Evolutionary conservation across 2,888 invertebrate species (phyloP), one percentile per base, ranked within the genome.

Genomic region (Spilarctia lutea): DNA sequence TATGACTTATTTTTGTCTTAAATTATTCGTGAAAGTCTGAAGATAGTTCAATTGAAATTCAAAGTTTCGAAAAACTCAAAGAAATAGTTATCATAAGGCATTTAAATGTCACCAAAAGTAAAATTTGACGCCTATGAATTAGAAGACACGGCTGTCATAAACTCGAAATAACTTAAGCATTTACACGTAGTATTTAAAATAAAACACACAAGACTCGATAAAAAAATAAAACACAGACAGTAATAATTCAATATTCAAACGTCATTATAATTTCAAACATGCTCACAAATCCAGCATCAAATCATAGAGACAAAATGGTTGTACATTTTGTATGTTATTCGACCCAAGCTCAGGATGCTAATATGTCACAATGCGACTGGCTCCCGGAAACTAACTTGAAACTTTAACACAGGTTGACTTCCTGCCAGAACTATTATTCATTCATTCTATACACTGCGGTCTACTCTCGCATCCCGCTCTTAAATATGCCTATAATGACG

Each of bases 301-400:
- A 18, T 63, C 30, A 30, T 30, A 63, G 63, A 33, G 42, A 70
- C 60, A 60, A 52, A 56, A 48, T 69, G 45, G 24, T 18, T 18
- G 45, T 52, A 56, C 52, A 69, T 69, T 52, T 56, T 24, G 42
- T 63, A 18, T 39, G 30, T 20, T 24, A 39, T n/a, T 42, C 39
- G 79, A 79, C 76, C 74, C 71, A 67, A 79, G 72, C 56, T 48
- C 80, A 79, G 89, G 83, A 85, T 86, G 78, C 76, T 71, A 80
- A 86, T 87, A 68, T 87, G 86, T 87, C 87, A 81, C 60, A 78
- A 68, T 71, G 74, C 67, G 72, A 67, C 71, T 67, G 73, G 67
- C 63, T 60, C 52, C 72, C 84, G 89, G 89, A 88, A 83, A 73
- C 85, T 77, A 81, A 70, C 74, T 78, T 81, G 79, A 81, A 87